Base-by-base conservation (phyloP, 2,113 vertebrate species). In the Natator depressus region DNA sequence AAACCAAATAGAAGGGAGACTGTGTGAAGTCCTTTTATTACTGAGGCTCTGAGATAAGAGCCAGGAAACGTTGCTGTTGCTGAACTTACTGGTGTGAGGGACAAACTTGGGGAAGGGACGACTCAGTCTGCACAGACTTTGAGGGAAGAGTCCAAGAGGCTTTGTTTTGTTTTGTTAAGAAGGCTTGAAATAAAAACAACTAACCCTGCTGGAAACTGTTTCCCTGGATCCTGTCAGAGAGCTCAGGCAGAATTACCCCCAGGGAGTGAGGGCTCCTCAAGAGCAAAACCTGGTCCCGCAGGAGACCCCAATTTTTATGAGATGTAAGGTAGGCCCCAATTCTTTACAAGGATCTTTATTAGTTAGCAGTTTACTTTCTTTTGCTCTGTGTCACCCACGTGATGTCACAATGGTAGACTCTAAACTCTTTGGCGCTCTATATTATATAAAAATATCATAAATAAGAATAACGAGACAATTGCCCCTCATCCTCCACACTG, bases 401-500 rank as follows among this genome's bases (percentile, higher is more conserved):
- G 72, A 25, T 75, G 38, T 12, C 72, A 46, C 38, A 75, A 13
- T 38, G 29, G 31, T n/a, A 65, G 62, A 19, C 62, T 65, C 31
- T 75, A 46, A 42, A 42, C n/a, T 72, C 10, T 72, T 72, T 75
- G 72, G 72, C 85, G 83, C 42, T 90, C 90, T 62, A 82, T 62
- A 76, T 17, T 78, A 62, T 86, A 80, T 51, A 9, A 25, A 54
- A 84, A 38, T 51, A 90, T 94, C 85, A 94, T 42, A 93, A 96
- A 94, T 91, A 96, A 97, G 89, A 95, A 42, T 75, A 75, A 42
- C 9, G 22, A 75, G 94, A 95, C 94, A 89, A 80, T 53, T 22
- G 9, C 12, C 29, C 84, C 90, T 93, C 49, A 53, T 85, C 91
- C 85, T 92, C 20, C 76, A 20, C 46, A 93, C 80, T 75, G 90